Evolutionary conservation across 2,113 vertebrate genomes (phyloP), one percentile per base, ranked within the genome.

Genomic region (Blennius ocellaris): DNA sequence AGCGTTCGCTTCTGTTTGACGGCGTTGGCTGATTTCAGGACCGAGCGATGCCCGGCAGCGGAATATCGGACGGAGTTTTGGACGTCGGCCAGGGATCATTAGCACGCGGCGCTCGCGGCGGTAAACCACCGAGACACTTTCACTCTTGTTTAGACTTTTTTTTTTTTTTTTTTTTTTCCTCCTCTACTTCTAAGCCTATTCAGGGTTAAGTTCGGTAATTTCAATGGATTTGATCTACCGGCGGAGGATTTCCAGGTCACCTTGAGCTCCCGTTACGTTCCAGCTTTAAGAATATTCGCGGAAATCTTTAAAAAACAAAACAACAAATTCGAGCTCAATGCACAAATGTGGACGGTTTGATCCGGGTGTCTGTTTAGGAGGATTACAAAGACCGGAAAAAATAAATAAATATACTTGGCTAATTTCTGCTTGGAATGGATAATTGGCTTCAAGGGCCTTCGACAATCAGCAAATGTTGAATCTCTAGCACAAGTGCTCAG

Each of bases 51-150:
- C 49, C 60, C 59, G 39, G 37, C 37, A 8, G 58, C 37, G 47
- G 59, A 59, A 15, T 50, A 55, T 30, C 52, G 67, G 55, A 40
- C 39, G 0, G 67, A 36, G 37, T 49, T 49, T 65, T 69, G 74
- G 63, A 57, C 54, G 47, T 1, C 37, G 9, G 56, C 48, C 76
- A 77, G 57, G 62, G 69, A 71, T 63, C 65, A 75, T 73, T 70
- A 76, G 38, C 12, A n/a, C 62, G 63, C 9, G 47, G 30, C 67
- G 45, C 56, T 54, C 49, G 49, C 50, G 12, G 53, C 73, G 68
- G 12, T 52, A 66, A 76, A 67, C 41, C 5, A 49, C 56, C n/a
- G 63, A 63, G 68, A 56, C 21, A 36, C 15, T 47, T 11, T 68
- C 56, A 56, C 30, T 69, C 66, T 51, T 47, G n/a, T 43, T 52